Evolutionary conservation across 2,888 invertebrate genomes (phyloP), one percentile per base, ranked within the genome.

Genomic region (Quadriops clusia): DNA sequence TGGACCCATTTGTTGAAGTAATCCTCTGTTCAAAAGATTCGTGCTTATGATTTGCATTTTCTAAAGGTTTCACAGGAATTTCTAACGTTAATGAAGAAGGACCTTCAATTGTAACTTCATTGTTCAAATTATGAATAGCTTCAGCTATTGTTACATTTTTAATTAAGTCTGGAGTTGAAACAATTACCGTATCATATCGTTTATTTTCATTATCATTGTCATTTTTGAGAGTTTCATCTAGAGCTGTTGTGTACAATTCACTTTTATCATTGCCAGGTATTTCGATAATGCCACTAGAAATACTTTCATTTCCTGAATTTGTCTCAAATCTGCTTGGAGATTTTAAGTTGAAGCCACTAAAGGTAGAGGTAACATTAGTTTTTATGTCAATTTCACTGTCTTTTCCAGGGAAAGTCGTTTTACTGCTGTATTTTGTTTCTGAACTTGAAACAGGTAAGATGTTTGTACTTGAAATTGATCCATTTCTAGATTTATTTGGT

Each of bases 171-270:
- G 55, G 56, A 21, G 67, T 62, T n/a, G 54, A 49, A 14, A 60
- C 41, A 1, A 65, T 61, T 33, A 65, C 63, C 5, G 67, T 62
- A 1, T 65, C 55, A 35, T 65, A 64, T 61, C 40, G 53, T 63
- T 64, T 5, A 6, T 54, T 42, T 4, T 54, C 59, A 49, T 62
- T 52, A 36, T 53, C 53, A 23, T 67, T 65, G 40, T 67, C 67
- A 34, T 32, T 38, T 22, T 60, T 57, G 52, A 68, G 53, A 24
- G 68, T 63, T 17, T 60, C 57, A 36, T 70, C 71, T 20, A 71
- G 45, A 32, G 70, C 68, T 28, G 72, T 70, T 2, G 48, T 52
- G 33, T 55, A 57, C 8, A 56, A 38, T 27, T 57, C 56, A 29
- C 46, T 47, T 3, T 64, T 65, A 49, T 68, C 23, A 12, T 9